Evolutionary conservation across 2,888 invertebrate species (phyloP).

Genomic region (Periphyllus acericola): DNA sequence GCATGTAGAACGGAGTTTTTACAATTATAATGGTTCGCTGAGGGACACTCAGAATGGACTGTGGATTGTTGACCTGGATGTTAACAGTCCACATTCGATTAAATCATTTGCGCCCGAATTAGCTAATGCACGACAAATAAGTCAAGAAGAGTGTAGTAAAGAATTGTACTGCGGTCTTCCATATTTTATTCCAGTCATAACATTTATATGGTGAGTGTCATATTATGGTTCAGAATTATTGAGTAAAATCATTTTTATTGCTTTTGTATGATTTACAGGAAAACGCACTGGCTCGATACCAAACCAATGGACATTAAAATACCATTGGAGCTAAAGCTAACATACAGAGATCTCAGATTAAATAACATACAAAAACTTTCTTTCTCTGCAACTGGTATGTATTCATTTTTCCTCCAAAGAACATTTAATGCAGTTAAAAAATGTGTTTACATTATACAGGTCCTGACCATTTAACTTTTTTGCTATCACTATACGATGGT

Average conservation of each 20-base stretch:
- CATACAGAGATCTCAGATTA: slow-evolving; percentile 67
- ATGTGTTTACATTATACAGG: slow-evolving; percentile 68
- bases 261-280: slow-evolving; percentile 66
- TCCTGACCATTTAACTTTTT: slow-evolving; percentile 76
- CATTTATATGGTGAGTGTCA: slow-evolving; percentile 72
- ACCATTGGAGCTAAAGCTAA: slow-evolving; percentile 69
- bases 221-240: not conserved
- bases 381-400: slow-evolving; percentile 70
- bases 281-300: slow-evolving; percentile 74
- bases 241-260: not conserved
- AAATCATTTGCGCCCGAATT: slow-evolving; percentile 72
- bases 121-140: slow-evolving; percentile 68
- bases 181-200: slow-evolving; percentile 79
- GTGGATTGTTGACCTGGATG: slow-evolving; percentile 82
- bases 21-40: slow-evolving; percentile 69
- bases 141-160: slow-evolving; percentile 71
- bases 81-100: slow-evolving; percentile 76
- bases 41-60: slow-evolving; percentile 71
- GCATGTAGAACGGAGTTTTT: slow-evolving; percentile 75
- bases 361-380: slow-evolving; percentile 68
- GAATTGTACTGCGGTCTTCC: slow-evolving; percentile 83
- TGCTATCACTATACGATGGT: slow-evolving; percentile 73
- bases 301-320: slow-evolving; percentile 70
- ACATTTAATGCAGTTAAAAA: not conserved
- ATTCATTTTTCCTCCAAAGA: slow-evolving; percentile 8